Evolutionary conservation across 2,113 vertebrate genomes (phyloP), one percentile per base, ranked within the genome.

Genomic region (Geococcyx californianus): DNA sequence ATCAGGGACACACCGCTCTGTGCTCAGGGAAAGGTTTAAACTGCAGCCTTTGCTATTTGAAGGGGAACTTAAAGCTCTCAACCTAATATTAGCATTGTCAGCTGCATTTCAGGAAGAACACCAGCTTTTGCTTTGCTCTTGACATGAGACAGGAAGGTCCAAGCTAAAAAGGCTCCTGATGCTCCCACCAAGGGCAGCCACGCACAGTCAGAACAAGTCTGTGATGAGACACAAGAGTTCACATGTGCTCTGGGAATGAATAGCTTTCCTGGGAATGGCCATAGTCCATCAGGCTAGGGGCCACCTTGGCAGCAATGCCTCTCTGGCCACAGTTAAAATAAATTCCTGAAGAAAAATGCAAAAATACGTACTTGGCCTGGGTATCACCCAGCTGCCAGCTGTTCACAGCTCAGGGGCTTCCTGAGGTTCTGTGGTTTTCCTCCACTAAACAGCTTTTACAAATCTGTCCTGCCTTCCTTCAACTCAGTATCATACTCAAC

Each of bases 31-130:
- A 72, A 76, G 54, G 45, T 77, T 92, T 80, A 68, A 86, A 83
- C 31, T 20, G 38, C 26, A 52, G 10, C 17, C 52, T 81, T 94
- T 77, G 42, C 29, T 74, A 34, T 86, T 89, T 59, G 36, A 74
- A 90, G 38, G 60, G 49, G 89, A 90, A 73, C 74, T 44, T 28
- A 49, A 85, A 74, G 52, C 44, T 92, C 69, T 70, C 75, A 66
- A 69, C 49, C 55, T 94, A 84, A 85, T 94, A 87, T 89, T 60
- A 92, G 24, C 80, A 31, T 60, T 63, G 56, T 66, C 76, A 67
- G 29, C 52, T 95, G 44, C 5, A 1, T 73, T 79, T 87, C 5
- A 8, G 74, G 31, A 52, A 87, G 44, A 23, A 55, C 69, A 74
- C 23, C 51, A 64, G 38, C 40, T 81, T 89, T 64, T 49, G 10